Evolutionary conservation across 2,797 vertebrate species (phyloP).

Genomic region (Channallabes apus): DNA sequence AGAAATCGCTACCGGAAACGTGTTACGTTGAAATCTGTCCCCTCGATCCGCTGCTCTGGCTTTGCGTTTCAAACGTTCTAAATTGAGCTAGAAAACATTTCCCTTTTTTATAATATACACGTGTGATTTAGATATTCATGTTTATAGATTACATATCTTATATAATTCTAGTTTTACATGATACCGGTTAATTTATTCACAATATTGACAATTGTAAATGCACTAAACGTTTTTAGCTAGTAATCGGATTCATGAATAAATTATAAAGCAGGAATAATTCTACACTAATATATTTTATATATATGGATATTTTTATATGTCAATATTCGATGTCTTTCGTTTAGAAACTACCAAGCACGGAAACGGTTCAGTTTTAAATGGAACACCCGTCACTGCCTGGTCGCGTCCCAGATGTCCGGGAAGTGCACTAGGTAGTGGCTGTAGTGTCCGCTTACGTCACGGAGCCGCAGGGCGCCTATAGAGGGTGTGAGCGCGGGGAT

Average conservation of each 20-base stretch:
- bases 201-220: neutral
- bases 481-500: neutral
- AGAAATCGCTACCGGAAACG: neutral
- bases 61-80: neutral
- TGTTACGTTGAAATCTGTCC: neutral
- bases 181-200: neutral
- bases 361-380: neutral
- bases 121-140: too few relatives aligned
- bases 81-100: neutral
- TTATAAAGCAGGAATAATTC: too few relatives aligned
- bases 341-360: neutral
- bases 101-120: neutral
- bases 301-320: neutral
- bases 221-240: neutral
- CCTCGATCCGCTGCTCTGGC: too few relatives aligned
- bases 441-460: too few relatives aligned
- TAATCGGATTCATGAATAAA: too few relatives aligned
- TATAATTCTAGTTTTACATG: neutral
- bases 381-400: neutral
- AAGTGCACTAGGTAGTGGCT: neutral
- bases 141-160: neutral
- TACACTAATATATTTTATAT: too few relatives aligned
- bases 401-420: neutral
- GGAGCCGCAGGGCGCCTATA: neutral
- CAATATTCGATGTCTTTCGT: neutral